These are phyloP conservation scores for Manduca sexta DNA, from an alignment of 1,140 invertebrate genomes.

Conservation along the genomic window DNA sequence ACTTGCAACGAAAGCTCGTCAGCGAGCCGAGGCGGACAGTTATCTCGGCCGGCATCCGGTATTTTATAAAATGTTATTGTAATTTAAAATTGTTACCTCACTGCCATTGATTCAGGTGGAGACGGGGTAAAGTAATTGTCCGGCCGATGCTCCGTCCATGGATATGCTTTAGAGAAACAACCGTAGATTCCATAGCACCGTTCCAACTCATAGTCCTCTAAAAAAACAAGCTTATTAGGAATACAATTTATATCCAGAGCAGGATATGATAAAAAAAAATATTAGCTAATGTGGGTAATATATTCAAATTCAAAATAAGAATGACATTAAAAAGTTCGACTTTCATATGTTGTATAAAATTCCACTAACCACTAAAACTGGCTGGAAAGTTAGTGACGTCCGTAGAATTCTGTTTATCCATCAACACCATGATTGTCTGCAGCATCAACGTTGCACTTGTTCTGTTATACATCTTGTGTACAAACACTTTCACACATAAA, in stretches of 20 bases:
- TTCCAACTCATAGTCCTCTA: slow-evolving; percentile 54
- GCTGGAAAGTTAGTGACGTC: slow-evolving; percentile 49
- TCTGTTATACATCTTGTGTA: slow-evolving; percentile 45
- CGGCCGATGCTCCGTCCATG: slow-evolving; percentile 85
- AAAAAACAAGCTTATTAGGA: no score
- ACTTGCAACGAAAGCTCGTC: no score
- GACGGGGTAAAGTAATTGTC: slow-evolving; percentile 85
- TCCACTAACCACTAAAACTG: slow-evolving; percentile 47
- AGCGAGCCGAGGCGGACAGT: no score
- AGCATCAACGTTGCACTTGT: slow-evolving; percentile 68
- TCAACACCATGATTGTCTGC: slow-evolving; percentile 68
- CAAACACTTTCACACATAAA: slow-evolving; percentile 10
- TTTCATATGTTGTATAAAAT: neutral
- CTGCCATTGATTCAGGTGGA: slow-evolving; percentile 71
- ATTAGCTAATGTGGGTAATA: neutral
- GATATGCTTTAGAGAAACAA: slow-evolving; percentile 86
- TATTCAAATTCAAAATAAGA: no score
- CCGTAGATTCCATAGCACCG: slow-evolving; percentile 86
- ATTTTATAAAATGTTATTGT: no score
- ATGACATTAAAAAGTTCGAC: no score
- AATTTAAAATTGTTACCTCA: slow-evolving; percentile 33
- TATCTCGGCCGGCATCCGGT: no score
- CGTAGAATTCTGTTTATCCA: slow-evolving; percentile 61
- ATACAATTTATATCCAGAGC: no score
- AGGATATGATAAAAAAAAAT: neutral